Conservation (phyloP, 2,888 invertebrate genomes). For the Trissolcus japonicus region DNA sequence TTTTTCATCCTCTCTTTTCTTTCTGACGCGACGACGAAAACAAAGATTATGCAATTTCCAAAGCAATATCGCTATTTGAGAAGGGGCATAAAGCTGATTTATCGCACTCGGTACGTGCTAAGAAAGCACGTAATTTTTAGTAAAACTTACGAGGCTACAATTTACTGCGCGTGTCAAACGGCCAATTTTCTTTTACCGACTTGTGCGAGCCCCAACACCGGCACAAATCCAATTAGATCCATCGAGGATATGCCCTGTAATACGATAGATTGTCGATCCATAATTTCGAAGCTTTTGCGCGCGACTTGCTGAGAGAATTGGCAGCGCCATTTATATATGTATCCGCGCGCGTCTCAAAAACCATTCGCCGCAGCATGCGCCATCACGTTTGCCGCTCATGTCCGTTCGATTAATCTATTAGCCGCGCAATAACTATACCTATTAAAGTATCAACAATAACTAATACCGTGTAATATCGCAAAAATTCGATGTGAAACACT, state of each 20-base stretch:
- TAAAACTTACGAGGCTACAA: slow-evolving; percentile 59
- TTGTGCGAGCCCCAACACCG: slow-evolving; percentile 47
- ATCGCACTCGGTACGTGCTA: slow-evolving; percentile 55
- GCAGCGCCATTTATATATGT: slow-evolving; percentile 47
- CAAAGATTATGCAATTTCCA: slow-evolving; percentile 49
- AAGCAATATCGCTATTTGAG: slow-evolving; percentile 41
- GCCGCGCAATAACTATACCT: slow-evolving; percentile 42
- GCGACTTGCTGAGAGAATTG: slow-evolving; percentile 54
- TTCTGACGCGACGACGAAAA: slow-evolving; percentile 19
- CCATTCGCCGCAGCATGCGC: slow-evolving; percentile 47
- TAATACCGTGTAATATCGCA: slow-evolving; percentile 22
- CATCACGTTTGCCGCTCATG: slow-evolving; percentile 43
- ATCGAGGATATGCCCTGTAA: slow-evolving; percentile 54
- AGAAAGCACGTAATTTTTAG: slow-evolving; percentile 60
- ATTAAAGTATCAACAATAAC: slow-evolving; percentile 30
- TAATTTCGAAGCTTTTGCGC: slow-evolving; percentile 56
- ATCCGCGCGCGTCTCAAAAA: slow-evolving; percentile 35
- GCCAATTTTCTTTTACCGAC: slow-evolving; percentile 56
- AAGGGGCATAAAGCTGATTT: slow-evolving; percentile 55
- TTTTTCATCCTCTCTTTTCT: too few species aligned
- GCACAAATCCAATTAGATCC: slow-evolving; percentile 61
- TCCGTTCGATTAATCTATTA: slow-evolving; percentile 50
- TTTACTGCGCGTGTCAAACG: slow-evolving; percentile 59
- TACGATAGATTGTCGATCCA: slow-evolving; percentile 58
- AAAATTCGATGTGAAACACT: not conserved